Evolutionary conservation across 2,888 invertebrate genomes (phyloP).

Genomic region (Lordiphosa fenestrarum): DNA sequence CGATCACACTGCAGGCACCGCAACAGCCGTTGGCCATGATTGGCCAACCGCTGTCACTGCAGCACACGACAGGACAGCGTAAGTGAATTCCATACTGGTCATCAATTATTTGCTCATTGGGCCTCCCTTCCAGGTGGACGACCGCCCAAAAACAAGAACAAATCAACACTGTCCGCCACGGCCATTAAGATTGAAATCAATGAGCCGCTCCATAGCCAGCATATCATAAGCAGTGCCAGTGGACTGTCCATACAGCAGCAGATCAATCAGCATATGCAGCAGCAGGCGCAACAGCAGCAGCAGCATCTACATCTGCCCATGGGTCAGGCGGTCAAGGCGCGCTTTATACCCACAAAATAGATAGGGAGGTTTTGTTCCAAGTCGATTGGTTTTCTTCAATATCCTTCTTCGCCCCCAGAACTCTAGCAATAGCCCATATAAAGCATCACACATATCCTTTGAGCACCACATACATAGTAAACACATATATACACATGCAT

Average conservation of each 20-base stretch:
- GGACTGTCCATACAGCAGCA: slow-evolving; percentile 78
- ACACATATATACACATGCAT: slow-evolving; percentile 11
- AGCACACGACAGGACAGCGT: slow-evolving; percentile 79
- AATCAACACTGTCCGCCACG: slow-evolving; percentile 62
- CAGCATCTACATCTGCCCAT: slow-evolving; percentile 70
- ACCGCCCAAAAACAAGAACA: slow-evolving; percentile 79
- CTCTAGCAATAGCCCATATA: slow-evolving; percentile 29
- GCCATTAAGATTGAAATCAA: slow-evolving; percentile 78
- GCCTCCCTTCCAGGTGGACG: slow-evolving; percentile 69
- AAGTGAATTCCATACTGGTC: slow-evolving; percentile 40
- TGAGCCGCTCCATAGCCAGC: slow-evolving; percentile 77
- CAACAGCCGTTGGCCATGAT: slow-evolving; percentile 79
- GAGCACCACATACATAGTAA: background rate
- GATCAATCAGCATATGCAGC: slow-evolving; percentile 77
- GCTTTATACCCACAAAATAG: slow-evolving; percentile 79
- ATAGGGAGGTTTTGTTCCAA: slow-evolving; percentile 15
- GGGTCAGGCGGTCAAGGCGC: slow-evolving; percentile 77
- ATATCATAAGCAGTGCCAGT: slow-evolving; percentile 77
- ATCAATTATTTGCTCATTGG: background rate
- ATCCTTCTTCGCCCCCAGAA: slow-evolving; percentile 2
- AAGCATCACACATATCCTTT: slow-evolving; percentile 20
- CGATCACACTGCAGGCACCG: slow-evolving; percentile 71
- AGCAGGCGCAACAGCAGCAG: slow-evolving; percentile 64
- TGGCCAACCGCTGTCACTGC: slow-evolving; percentile 78
- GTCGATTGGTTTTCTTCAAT: too few species aligned